Evolutionary conservation across 1,140 invertebrate species (phyloP), one percentile per base, ranked within the genome.

Genomic region (Lordiphosa clarofinis): DNA sequence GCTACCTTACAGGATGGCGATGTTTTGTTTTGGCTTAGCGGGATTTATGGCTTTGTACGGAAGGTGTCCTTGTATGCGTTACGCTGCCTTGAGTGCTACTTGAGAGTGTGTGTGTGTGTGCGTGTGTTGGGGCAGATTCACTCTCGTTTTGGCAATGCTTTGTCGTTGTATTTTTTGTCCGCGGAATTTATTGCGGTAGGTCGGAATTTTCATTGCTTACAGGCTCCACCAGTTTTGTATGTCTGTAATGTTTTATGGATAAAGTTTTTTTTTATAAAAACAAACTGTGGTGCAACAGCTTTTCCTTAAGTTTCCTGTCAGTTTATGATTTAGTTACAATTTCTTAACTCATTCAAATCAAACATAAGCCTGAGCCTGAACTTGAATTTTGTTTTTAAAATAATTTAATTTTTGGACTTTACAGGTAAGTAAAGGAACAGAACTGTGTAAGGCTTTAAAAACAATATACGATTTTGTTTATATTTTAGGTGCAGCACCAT

Each of bases 171-270:
- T 7, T 28, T 28, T 28, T 60, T 64, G 48, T 31, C 47, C 70
- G 73, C 56, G 79, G 70, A 79, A 87, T 87, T 87, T 87, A 76
- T 87, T 87, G 82, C 55, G 82, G 82, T 73, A 87, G 82, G 82
- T 87, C 82, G 82, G 82, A 76, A 86, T 68, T 87, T 87, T 87
- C 73, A 86, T 84, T 84, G 68, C 68, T 70, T 71, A 42, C 38
- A 7, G 24, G 4, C 5, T 4, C 43, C 35, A 11, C 6, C 39
- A 6, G 31, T 31, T 54, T 28, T 40, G 11, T 44, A 33, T 12
- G 39, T 65, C 37, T 50, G 63, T 43, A 24, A 47, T 69, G 65
- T 68, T 68, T 66, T 66, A 66, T 66, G 52, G 52, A 37, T 42
- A 65, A 65, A 65, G 60, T 65, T 66, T 53, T 53, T 31, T 50